phyloP scores from a whole-genome alignment of 1,140 invertebrate genomes.

The Cecropterus lyciades region DNA sequence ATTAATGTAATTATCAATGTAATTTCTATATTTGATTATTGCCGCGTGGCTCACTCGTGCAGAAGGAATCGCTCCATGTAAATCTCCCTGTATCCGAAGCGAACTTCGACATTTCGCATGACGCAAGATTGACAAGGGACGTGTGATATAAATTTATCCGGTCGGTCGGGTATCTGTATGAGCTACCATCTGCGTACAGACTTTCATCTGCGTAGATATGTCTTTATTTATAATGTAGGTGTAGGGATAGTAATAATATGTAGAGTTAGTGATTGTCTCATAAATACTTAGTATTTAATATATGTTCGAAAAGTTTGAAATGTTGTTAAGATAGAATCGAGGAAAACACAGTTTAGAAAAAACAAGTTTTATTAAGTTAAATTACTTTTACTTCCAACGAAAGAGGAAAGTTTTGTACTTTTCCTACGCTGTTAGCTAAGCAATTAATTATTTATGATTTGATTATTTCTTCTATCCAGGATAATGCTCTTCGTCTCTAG shows the following conservation, averaged over 20 bases:
- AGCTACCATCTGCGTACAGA: neutral
- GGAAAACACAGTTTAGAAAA: slow-evolving; percentile 38
- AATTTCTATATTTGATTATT: too few species aligned
- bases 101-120: slow-evolving; percentile 11
- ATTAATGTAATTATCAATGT: too few species aligned
- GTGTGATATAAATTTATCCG: slow-evolving; percentile 9
- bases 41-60: too few species aligned
- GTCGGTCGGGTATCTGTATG: neutral
- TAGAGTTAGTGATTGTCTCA: too few species aligned
- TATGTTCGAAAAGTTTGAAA: too few species aligned
- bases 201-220: too few species aligned
- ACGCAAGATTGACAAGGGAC: slow-evolving; percentile 17
- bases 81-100: neutral
- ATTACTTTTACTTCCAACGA: slow-evolving; percentile 41
- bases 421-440: slow-evolving; percentile 19
- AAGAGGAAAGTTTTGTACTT: slow-evolving; percentile 29
- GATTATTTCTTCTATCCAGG: slow-evolving; percentile 2
- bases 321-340: neutral
- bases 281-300: too few species aligned
- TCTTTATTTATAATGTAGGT: too few species aligned
- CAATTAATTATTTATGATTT: slow-evolving; percentile 6
- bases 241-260: too few species aligned
- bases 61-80: too few species aligned
- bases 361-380: slow-evolving; percentile 41
- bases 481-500: too few species aligned